Base-by-base conservation (phyloP, 2,797 vertebrate genomes). In the Hoplostethus atlanticus region DNA sequence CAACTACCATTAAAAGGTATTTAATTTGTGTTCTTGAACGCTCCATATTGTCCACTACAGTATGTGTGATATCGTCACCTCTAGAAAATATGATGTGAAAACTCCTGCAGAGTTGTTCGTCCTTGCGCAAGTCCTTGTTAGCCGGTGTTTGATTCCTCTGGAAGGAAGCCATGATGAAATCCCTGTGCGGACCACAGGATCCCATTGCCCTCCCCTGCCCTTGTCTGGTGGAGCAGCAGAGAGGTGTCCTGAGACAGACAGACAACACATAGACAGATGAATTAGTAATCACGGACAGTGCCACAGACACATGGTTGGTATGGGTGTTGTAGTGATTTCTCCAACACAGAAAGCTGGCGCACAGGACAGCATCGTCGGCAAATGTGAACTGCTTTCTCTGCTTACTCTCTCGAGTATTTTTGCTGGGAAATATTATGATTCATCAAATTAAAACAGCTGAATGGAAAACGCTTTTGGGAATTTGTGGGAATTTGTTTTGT, bases 111-210 rank as follows among this genome's bases (percentile, higher is more conserved):
- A 47, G 60, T n/a, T 81, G 69, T 77, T 82, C 77, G 79, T 73
- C 81, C 79, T 79, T 85, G 72, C 54, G 25, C 12, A 21, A 78
- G 65, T 85, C 75, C 77, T 85, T 83, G 79, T 84, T 80, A 72
- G 66, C 60, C 57, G 60, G 64, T 15, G 62, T 73, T 83, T 71
- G 15, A 40, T 70, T 83, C 62, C 75, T 59, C 63, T 90, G 82
- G 84, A 88, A 75, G 65, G 71, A 69, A 80, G 84, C 87, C 86
- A 83, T 59, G 34, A 80, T 74, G 44, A 87, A 87, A 67, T 89
- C 87, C 74, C 80, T 8, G 56, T 10, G 66, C 5, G 55, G 78
- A 68, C 75, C 70, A 66, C 71, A 51, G 75, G 51, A 87, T 84
- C 76, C 78, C 69, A 34, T 73, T 36, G 51, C 58, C 82, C 73